phyloP scores from a whole-genome alignment of 1,140 invertebrate species.

The Lepidotrigona ventralis region DNA sequence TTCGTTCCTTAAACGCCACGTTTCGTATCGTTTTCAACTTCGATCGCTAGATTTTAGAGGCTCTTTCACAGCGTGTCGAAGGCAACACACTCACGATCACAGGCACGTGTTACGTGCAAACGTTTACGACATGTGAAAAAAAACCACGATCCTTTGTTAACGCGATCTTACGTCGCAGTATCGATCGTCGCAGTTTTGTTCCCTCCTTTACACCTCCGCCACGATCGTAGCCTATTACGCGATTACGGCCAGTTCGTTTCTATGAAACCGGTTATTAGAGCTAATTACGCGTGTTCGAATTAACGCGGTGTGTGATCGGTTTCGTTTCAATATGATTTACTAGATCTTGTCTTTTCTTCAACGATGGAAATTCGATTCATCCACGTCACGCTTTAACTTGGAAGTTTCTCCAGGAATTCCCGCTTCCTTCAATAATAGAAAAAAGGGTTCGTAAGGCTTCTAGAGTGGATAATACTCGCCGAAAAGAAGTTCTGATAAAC shows the following conservation, averaged over 20 bases:
- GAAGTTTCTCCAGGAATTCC: too few species aligned
- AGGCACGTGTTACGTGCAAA: too few species aligned
- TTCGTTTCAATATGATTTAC: not conserved
- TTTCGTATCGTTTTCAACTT: not conserved
- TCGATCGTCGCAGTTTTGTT: not conserved
- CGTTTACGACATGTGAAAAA: too few species aligned
- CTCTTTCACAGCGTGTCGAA: too few species aligned
- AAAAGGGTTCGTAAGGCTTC: too few species aligned
- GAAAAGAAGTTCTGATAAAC: too few species aligned
- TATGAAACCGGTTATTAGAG: constrained; percentile 10
- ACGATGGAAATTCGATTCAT: too few species aligned
- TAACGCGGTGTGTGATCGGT: not conserved
- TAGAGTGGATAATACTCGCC: too few species aligned
- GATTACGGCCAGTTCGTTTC: not conserved
- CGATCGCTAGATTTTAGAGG: not conserved
- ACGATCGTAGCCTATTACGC: not conserved
- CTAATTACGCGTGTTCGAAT: constrained; percentile 17
- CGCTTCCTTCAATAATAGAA: too few species aligned
- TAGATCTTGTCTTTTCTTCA: too few species aligned
- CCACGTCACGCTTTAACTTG: too few species aligned
- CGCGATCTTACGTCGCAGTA: not conserved
- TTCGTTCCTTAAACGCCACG: not conserved
- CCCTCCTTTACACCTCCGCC: not conserved
- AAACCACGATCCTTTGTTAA: not conserved
- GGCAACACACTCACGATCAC: too few species aligned